These are phyloP conservation scores for Melanogrammus aeglefinus DNA, from an alignment of 2,797 vertebrate species.

Conservation along the genomic window DNA sequence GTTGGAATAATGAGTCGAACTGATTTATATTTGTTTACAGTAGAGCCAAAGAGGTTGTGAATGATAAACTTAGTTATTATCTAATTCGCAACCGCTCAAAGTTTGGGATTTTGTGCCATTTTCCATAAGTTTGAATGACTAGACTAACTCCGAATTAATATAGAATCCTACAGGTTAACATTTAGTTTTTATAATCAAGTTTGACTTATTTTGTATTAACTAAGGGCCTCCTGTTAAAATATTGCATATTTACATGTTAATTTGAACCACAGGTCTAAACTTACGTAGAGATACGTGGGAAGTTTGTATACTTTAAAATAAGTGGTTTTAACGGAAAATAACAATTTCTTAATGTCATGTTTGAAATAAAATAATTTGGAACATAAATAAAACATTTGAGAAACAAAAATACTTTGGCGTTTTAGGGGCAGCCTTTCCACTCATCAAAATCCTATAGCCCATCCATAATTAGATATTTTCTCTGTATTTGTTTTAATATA, in stretches of 20 bases:
- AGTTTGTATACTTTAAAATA: background rate
- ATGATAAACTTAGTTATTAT: background rate
- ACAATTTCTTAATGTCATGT: background rate
- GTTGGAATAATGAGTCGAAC: background rate
- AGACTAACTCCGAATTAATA: background rate
- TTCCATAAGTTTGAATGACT: background rate
- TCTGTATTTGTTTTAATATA: background rate
- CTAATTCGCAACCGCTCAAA: background rate
- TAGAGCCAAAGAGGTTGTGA: too few relatives aligned
- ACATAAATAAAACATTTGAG: background rate
- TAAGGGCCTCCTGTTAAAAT: conserved; percentile 25
- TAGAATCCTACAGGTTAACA: background rate
- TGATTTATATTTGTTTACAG: too few relatives aligned
- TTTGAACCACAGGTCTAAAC: conserved; percentile 6
- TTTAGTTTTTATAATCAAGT: background rate
- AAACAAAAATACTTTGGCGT: background rate
- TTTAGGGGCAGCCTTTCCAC: background rate
- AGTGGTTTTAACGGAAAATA: background rate
- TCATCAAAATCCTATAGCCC: background rate
- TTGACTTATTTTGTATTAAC: background rate
- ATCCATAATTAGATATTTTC: background rate
- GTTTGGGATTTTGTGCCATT: background rate
- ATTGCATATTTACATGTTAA: conserved; percentile 5
- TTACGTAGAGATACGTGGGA: background rate
- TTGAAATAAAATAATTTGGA: background rate